Evolutionary conservation across 1,140 invertebrate genomes (phyloP).

Genomic region (Eciton burchellii): DNA sequence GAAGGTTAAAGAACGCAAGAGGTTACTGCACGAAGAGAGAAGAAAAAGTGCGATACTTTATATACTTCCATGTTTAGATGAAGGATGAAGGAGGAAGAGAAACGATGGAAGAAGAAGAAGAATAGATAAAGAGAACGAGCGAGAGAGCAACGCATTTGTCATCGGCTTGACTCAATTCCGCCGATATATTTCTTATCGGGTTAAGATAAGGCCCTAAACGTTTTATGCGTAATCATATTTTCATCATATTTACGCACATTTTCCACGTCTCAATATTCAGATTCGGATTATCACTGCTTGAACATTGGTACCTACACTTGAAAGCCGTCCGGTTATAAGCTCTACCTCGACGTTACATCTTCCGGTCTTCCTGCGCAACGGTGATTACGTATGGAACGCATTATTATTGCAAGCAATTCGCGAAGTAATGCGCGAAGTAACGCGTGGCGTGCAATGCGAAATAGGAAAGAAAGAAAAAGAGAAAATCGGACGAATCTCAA

Average conservation of each 20-base stretch:
- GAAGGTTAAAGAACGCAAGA: slow-evolving; percentile 55
- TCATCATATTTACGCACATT: neutral
- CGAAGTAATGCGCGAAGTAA: neutral
- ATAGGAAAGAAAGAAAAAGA: neutral
- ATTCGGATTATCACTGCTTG: neutral
- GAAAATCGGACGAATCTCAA: too few relatives aligned
- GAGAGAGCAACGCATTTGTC: neutral
- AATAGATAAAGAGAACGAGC: neutral
- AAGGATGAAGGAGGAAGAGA: slow-evolving; percentile 5
- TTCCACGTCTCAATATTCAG: slow-evolving; percentile 15
- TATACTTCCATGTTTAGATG: slow-evolving; percentile 15
- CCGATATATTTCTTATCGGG: neutral
- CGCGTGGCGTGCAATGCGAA: neutral
- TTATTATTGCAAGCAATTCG: slow-evolving; percentile 1
- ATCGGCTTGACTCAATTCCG: neutral
- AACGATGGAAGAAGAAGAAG: neutral
- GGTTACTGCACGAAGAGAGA: slow-evolving; percentile 21
- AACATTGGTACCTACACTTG: too few relatives aligned
- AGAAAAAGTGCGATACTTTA: slow-evolving; percentile 24
- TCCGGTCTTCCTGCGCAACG: too few relatives aligned
- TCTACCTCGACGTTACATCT: too few relatives aligned
- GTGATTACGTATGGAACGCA: too few relatives aligned
- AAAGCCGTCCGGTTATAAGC: too few relatives aligned
- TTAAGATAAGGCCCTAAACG: neutral
- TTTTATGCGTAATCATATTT: neutral